Conservation (phyloP, 53 echinoderm and acorn worm species). For the Paracentrotus lividus region DNA sequence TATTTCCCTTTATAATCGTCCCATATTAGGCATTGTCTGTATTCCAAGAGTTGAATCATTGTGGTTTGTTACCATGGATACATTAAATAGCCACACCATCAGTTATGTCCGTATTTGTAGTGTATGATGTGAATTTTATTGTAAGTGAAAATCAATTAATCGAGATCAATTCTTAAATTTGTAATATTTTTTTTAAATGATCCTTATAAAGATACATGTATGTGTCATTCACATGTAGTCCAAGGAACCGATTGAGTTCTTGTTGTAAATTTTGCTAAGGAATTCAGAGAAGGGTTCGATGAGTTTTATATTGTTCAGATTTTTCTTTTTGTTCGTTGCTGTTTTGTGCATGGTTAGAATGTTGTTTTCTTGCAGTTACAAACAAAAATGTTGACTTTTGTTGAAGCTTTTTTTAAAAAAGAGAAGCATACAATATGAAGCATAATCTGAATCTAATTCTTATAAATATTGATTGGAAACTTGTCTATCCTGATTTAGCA, state of each 20-base stretch:
- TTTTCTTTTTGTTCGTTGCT: not conserved
- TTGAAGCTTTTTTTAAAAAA: not conserved
- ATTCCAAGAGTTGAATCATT: no score
- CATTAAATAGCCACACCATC: no score
- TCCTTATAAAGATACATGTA: no score
- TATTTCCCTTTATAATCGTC: no score
- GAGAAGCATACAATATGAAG: not conserved
- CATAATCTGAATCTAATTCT: not conserved
- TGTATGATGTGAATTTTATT: no score
- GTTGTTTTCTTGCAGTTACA: constrained; percentile 5
- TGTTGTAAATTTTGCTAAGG: constrained; percentile 5
- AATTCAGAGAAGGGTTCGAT: no score
- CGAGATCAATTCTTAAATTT: constrained; percentile 27
- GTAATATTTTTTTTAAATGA: not conserved
- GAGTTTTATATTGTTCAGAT: not conserved
- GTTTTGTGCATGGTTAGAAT: not conserved
- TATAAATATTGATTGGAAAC: not conserved
- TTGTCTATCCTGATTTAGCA: not conserved
- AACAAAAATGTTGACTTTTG: not conserved
- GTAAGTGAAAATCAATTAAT: no score
- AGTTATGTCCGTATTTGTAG: no score
- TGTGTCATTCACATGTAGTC: no score
- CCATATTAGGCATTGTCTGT: no score
- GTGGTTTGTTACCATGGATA: no score
- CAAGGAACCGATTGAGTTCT: no score